Base-by-base conservation (phyloP, 1,140 invertebrate genomes). In the Hyles vespertilio region DNA sequence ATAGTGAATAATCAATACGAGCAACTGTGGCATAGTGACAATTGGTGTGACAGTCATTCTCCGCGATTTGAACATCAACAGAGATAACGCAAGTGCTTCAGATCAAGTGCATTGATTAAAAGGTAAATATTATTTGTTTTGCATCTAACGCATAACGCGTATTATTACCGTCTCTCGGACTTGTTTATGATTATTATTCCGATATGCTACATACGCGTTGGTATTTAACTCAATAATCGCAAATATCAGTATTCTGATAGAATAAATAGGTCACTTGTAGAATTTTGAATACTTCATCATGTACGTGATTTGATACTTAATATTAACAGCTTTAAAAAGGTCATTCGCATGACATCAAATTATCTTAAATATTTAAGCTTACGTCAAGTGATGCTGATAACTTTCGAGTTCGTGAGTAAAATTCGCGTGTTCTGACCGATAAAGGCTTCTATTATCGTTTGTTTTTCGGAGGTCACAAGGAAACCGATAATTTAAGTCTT, bases 11-110 rank as follows among this genome's bases (percentile, higher is more conserved):
- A 63, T 69, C 69, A 78, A 66, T 77, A 77, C 81, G 76, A 84
- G 79, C 81, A 84, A 78, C 82, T 81, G 83, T 88, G 85, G 85
- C 69, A 81, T 63, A 86, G 85, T 88, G 85, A 88, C 74, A 85
- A 88, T 68, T 83, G 71, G 72, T 85, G 85, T 80, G 81, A 88
- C 57, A 80, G 82, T 72, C 78, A 85, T 81, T 85, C 83, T 43
- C 85, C 85, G 56, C 71, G 73, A 67, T 88, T 86, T 64, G 82
- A 88, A 51, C 76, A 84, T 65, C 85, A 88, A 64, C 83, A 88
- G 54, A 88, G 85, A 84, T 88, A 88, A 69, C 79, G 63, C 59
- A 36, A 67, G 62, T 52, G 62, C 61, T 57, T 57, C 60, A 54
- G 59, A 74, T 74, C 67, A 53, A 74, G 69, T 71, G 71, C 71